These are phyloP conservation scores for Spodoptera frugiperda DNA, from an alignment of 1,140 invertebrate species.

Conservation along the genomic window DNA sequence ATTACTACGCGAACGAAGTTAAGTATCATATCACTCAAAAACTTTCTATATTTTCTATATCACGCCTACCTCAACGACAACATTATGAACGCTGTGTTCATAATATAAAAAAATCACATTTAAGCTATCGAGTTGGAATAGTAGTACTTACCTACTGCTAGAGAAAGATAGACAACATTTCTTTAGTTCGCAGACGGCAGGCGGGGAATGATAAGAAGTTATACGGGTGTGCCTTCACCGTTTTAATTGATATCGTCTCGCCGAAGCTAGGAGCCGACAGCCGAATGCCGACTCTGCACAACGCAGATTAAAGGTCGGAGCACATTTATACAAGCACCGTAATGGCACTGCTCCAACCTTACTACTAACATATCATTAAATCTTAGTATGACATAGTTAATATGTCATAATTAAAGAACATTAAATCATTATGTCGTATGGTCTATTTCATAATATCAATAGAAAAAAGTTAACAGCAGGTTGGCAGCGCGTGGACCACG, in stretches of 20 bases:
- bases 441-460: too few relatives aligned
- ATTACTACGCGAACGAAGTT: too few relatives aligned
- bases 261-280: conserved; percentile 21
- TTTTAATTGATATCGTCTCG: conserved; percentile 50
- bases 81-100: neutral
- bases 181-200: conserved; percentile 46
- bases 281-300: conserved; percentile 13
- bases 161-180: conserved; percentile 23
- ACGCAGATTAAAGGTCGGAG: conserved; percentile 5
- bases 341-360: too few relatives aligned
- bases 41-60: too few relatives aligned
- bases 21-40: too few relatives aligned
- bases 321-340: too few relatives aligned
- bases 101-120: neutral
- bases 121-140: conserved; percentile 4
- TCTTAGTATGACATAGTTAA: too few relatives aligned
- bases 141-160: neutral
- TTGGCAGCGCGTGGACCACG: too few relatives aligned
- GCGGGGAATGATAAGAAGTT: conserved; percentile 49
- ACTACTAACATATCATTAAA: too few relatives aligned
- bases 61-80: neutral
- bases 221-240: conserved; percentile 42
- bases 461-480: too few relatives aligned
- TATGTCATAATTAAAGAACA: too few relatives aligned
- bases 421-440: too few relatives aligned